A percentile compares a stretch with the other conserved stretches of the same genome.
Evolutionary conservation across 2,797 vertebrate genomes (phyloP).

Genomic region (Hippopotamyrus pictus): DNA sequence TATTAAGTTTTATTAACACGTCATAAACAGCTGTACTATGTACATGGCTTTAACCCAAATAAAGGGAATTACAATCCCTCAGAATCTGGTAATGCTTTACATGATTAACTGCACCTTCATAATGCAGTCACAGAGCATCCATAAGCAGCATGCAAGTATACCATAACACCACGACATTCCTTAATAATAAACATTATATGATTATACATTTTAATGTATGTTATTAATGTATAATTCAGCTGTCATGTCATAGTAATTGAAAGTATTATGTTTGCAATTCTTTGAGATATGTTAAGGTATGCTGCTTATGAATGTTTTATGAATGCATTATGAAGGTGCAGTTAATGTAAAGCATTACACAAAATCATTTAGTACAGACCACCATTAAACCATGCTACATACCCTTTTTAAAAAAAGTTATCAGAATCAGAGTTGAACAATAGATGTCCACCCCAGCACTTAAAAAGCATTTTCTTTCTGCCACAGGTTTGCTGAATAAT

Average conservation of each 20-base stretch:
- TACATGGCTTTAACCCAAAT: background rate
- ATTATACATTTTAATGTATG: background rate
- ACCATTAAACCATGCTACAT: background rate
- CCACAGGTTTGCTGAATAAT: background rate
- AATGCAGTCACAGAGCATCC: background rate
- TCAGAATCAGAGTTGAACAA: background rate
- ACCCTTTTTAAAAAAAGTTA: background rate
- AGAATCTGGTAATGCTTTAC: background rate
- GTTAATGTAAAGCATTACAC: background rate
- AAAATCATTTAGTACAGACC: background rate
- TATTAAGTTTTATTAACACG: background rate
- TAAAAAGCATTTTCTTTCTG: background rate
- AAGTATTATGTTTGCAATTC: background rate
- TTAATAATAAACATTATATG: background rate
- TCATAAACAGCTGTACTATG: background rate
- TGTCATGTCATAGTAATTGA: background rate
- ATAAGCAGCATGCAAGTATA: background rate
- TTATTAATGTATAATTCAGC: background rate
- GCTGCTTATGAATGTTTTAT: background rate
- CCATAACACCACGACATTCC: background rate
- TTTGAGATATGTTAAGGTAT: background rate
- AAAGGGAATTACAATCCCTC: background rate
- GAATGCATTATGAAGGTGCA: background rate
- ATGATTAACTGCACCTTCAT: background rate
- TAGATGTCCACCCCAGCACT: background rate